Evolutionary conservation across 2,888 invertebrate genomes (phyloP), one percentile per base, ranked within the genome.

Genomic region (Lasioglossum villosulum): DNA sequence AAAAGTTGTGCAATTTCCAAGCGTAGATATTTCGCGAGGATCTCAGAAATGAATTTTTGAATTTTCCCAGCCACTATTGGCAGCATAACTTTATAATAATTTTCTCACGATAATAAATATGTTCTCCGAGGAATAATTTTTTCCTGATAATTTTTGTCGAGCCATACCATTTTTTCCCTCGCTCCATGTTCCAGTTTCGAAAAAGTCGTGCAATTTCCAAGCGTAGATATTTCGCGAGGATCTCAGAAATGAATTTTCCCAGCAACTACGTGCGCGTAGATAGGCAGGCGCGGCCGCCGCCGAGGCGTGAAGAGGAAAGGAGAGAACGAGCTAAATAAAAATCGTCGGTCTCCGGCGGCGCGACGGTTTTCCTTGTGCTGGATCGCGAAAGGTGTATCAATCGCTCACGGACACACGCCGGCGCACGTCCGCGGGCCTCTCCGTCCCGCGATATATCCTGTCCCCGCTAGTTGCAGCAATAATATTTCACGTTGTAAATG

Each of bases 311-410:
- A 23, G 23, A 23, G 59, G 6, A 14, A 63, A 63, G 27, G 59
- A 16, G 5, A 30, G 16, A 30, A 27, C 59, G 30, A 30, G 30
- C 27, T 63, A 30, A 63, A 63, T 63, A 63, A 63, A 63, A 63
- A 30, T 14, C 5, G 59, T 6, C 0, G 16, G 10, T 52, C 52
- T 52, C 23, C 59, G 12, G 14, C 45, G 45, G 4, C 16, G 16
- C n/a, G n/a, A 63, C 30, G 30, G 30, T 63, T 59, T 63, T 63
- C 59, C 59, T 63, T 63, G 59, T 63, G 59, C 59, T 16, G 30
- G 59, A 63, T 63, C 59, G 59, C 59, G 59, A 63, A 63, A 63
- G 59, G 27, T 63, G 59, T 63, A 63, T 63, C 59, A 63, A 63
- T 63, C 59, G 59, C 16, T 63, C 59, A 63, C 30, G 59, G 59